Base-by-base conservation (phyloP, 2,797 vertebrate genomes). In the Liparis tanakae region DNA sequence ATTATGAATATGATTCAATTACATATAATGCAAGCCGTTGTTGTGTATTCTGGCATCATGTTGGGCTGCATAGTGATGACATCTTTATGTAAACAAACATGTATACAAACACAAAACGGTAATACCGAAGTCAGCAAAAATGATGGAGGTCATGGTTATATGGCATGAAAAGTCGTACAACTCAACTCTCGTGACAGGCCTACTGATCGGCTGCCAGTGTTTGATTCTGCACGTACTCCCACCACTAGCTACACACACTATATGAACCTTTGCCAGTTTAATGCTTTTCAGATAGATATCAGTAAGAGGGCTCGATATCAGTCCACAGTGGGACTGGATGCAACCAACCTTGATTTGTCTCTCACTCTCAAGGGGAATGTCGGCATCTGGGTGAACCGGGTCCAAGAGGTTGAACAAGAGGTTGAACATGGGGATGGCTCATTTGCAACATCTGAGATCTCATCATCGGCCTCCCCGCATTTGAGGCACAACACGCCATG, bases 401-500 rank as follows among this genome's bases (percentile, higher is more conserved):
- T 33, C 8, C 3, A 14, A 56, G 51, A 17, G 30, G 37, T n/a
- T n/a, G n/a, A n/a, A n/a, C n/a, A n/a, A n/a, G 70, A 67, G 15
- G 44, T 51, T 37, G 22, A 50, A 64, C 48, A 50, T 22, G 14
- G 5, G 25, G n/a, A n/a, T n/a, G n/a, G n/a, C n/a, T n/a, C n/a
- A n/a, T n/a, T n/a, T n/a, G n/a, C 73, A 67, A 4, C 73, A 70
- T 66, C 61, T 62, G 60, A 58, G 60, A 62, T 59, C 56, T 46
- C 50, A 69, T 14, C 46, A 41, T 58, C 64, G 37, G 30, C 67
- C 55, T 58, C 20, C 70, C 57, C 43, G 57, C 59, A 44, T 43
- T 37, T 59, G 41, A 69, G 61, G 50, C 59, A 37, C 20, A 64
- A 36, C 1, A 22, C 5, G 44, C 0, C 22, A 10, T 4, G 41